phyloP scores from a whole-genome alignment of 2,113 vertebrate species.

The Grallaria varia region DNA sequence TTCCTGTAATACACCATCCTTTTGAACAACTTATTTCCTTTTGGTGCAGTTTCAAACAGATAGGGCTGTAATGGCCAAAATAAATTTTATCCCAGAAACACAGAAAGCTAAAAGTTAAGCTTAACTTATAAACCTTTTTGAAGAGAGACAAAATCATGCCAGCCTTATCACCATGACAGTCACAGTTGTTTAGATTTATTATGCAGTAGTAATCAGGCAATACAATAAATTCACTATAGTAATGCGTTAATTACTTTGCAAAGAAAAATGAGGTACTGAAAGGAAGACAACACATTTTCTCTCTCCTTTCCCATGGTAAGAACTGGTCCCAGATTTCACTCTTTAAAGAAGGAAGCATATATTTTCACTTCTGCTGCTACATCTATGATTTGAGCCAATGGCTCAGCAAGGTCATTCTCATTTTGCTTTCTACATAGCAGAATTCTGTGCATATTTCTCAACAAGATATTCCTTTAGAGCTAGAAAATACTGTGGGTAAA shows the following conservation, averaged over 20 bases:
- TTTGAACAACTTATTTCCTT: conserved; percentile 51
- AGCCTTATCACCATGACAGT: conserved; percentile 71
- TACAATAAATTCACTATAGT: conserved; percentile 77
- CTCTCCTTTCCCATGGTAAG: conserved; percentile 23
- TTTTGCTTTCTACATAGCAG: neutral
- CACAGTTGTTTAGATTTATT: conserved; percentile 79
- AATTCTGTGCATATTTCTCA: neutral
- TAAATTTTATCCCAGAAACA: conserved; percentile 55
- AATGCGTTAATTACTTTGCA: conserved; percentile 78
- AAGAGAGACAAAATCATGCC: conserved; percentile 64
- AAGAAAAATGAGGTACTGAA: conserved; percentile 74
- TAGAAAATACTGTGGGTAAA: neutral
- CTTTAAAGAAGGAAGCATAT: conserved; percentile 11
- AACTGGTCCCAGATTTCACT: conserved; percentile 39
- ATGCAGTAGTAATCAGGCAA: conserved; percentile 76
- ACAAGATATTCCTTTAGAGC: neutral
- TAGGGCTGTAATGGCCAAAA: conserved; percentile 53
- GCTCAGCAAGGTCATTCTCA: conserved; percentile 2
- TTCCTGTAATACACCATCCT: conserved; percentile 6
- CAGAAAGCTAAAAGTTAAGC: conserved; percentile 61
- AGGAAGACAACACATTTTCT: conserved; percentile 73
- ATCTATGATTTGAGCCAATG: neutral
- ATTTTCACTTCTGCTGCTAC: conserved; percentile 20
- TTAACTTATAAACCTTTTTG: conserved; percentile 71
- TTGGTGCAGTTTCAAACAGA: conserved; percentile 47